Evolutionary conservation across 2,797 vertebrate genomes (phyloP).

Genomic region (Meda fulgida): DNA sequence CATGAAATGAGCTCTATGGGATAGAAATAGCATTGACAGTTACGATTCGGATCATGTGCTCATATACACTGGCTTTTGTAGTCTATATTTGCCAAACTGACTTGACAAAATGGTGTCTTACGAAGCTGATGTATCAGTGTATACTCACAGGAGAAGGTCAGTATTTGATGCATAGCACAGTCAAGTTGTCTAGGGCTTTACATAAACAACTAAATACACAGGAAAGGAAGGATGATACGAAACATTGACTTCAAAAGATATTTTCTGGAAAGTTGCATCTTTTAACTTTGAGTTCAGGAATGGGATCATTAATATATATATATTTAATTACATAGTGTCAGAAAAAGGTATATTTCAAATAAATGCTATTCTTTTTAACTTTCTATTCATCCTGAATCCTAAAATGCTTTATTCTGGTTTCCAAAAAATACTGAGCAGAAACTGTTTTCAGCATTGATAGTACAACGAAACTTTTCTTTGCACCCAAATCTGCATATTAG

Average conservation of each 20-base stretch:
- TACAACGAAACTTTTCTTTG: not conserved
- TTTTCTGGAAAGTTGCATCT: too few species aligned
- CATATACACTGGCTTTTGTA: conserved; percentile 52
- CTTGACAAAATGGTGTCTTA: not conserved
- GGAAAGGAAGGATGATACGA: conserved; percentile 9
- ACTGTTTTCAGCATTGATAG: not conserved
- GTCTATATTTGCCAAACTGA: conserved; percentile 32
- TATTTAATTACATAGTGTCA: not conserved
- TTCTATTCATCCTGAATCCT: not conserved
- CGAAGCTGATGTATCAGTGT: not conserved
- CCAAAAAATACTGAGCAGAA: not conserved
- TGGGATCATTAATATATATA: too few species aligned
- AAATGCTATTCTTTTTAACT: not conserved
- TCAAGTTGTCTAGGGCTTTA: not conserved
- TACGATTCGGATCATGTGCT: conserved; percentile 34
- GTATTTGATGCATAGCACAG: not conserved
- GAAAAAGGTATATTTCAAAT: not conserved
- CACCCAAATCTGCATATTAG: not conserved
- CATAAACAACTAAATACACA: conserved; percentile 3
- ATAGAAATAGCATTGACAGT: conserved; percentile 13
- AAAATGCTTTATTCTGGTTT: not conserved
- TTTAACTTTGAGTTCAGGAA: too few species aligned
- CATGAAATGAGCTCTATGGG: conserved; percentile 86
- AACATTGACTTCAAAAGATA: not conserved
- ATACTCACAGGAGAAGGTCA: not conserved